Evolutionary conservation across 2,113 vertebrate genomes (phyloP).

Genomic region (Oreotrochilus melanogaster): DNA sequence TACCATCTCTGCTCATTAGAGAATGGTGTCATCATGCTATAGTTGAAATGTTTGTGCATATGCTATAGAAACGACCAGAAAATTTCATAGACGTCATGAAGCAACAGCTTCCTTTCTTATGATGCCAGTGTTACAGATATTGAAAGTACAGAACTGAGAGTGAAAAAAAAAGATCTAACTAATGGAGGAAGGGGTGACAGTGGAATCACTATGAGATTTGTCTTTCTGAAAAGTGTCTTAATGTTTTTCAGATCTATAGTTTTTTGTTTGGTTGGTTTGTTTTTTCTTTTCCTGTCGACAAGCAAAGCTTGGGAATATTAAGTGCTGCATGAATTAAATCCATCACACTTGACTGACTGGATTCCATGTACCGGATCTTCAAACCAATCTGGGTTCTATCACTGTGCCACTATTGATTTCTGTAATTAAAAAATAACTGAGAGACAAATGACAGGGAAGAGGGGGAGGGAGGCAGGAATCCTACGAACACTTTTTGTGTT

Average conservation of each 20-base stretch:
- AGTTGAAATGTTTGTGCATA: not conserved
- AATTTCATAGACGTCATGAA: not conserved
- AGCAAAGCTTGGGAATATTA: constrained; percentile 48
- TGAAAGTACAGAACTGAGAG: not conserved
- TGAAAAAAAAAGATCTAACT: not conserved
- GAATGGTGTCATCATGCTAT: not conserved
- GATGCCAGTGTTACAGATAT: not conserved
- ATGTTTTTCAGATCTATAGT: constrained; percentile 48
- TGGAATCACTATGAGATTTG: not conserved
- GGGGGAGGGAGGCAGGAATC: not conserved
- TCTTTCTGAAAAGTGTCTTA: constrained; percentile 41
- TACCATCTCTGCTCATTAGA: not conserved
- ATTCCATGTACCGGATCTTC: not conserved
- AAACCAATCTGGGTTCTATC: constrained; percentile 31
- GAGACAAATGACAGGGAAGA: not conserved
- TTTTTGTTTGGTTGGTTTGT: not conserved
- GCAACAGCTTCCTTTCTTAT: constrained; percentile 2
- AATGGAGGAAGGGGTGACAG: not conserved
- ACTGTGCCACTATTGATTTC: constrained; percentile 36
- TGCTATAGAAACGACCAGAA: not conserved
- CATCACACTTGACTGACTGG: constrained; percentile 54
- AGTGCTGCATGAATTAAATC: constrained; percentile 58
- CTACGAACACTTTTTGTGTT: not conserved
- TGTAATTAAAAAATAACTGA: not conserved
- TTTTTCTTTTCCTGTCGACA: constrained; percentile 36